Conservation (phyloP, 2,113 vertebrate genomes). For the Climacteris rufus region DNA sequence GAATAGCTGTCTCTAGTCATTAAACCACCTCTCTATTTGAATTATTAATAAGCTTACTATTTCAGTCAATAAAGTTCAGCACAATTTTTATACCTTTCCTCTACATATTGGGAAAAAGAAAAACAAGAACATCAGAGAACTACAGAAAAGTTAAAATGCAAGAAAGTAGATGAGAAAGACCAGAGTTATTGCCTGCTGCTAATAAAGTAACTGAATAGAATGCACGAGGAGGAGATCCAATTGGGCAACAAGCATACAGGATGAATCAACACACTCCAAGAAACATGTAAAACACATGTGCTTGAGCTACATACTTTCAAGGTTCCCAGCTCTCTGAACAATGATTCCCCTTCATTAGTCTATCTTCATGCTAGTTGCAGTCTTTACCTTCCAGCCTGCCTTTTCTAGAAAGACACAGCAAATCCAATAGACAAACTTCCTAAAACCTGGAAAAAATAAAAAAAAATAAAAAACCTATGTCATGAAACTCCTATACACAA, state of each 20-base stretch:
- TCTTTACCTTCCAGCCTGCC: neutral
- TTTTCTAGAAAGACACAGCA: neutral
- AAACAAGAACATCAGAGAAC: neutral
- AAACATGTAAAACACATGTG: neutral
- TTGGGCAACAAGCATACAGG: rapidly evolving
- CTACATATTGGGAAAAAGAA: neutral
- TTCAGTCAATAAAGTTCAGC: neutral
- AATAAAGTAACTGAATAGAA: neutral
- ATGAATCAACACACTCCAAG: neutral
- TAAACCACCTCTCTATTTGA: neutral
- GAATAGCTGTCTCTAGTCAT: neutral
- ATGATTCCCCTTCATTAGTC: neutral
- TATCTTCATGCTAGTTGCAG: neutral
- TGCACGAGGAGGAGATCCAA: neutral
- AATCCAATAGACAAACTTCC: neutral
- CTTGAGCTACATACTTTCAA: neutral
- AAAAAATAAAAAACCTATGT: neutral
- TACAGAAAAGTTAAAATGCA: neutral
- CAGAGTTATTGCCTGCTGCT: neutral
- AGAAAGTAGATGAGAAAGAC: neutral
- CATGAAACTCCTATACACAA: neutral
- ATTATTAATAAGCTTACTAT: neutral
- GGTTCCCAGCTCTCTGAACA: neutral
- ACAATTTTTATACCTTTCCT: neutral
- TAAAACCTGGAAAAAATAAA: neutral